Conservation (phyloP, 1,140 invertebrate genomes). For the Trigoniulus corallinus region DNA sequence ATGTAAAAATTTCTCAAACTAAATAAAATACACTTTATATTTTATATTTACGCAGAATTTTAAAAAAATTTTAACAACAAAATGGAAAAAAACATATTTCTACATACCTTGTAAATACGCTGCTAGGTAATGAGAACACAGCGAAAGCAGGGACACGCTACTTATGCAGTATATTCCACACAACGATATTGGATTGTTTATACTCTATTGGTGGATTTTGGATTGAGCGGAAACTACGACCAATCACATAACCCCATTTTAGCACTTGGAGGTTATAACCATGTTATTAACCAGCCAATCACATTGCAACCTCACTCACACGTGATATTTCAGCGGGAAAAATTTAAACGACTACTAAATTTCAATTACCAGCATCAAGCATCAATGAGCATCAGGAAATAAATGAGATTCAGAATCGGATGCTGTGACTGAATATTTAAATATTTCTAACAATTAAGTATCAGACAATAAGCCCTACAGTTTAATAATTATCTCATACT, state of each 20-base stretch:
- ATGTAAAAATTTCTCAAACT: background rate
- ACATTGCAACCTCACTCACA: background rate
- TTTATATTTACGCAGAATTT: background rate
- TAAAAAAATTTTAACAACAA: background rate
- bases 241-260: constrained; percentile 27
- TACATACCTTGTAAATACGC: background rate
- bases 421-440: no score
- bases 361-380: no score
- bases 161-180: background rate
- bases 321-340: background rate
- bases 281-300: background rate
- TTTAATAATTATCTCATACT: no score
- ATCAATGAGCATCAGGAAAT: no score
- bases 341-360: no score
- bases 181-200: constrained; percentile 1
- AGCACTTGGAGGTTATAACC: no score
- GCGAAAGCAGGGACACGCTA: background rate
- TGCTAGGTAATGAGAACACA: background rate
- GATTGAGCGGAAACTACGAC: constrained; percentile 40
- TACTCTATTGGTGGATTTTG: constrained; percentile 36
- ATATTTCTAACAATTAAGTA: no score
- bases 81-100: background rate
- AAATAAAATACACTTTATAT: background rate
- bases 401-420: no score
- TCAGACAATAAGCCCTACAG: no score